phyloP scores from a whole-genome alignment of 1,140 invertebrate genomes.

The Drusus annulatus region DNA sequence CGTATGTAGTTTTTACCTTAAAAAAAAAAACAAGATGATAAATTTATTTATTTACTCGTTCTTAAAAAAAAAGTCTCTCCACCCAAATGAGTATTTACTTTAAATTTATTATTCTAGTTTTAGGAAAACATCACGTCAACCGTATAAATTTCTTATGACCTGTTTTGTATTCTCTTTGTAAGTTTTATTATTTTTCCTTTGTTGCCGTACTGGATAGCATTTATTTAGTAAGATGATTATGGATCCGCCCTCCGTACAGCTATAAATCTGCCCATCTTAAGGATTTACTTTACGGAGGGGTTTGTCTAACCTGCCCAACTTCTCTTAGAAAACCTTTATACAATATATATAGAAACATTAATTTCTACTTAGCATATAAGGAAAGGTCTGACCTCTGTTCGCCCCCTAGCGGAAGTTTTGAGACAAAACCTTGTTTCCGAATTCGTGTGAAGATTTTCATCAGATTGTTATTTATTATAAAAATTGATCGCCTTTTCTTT shows the following conservation, averaged over 20 bases:
- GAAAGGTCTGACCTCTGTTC: not conserved
- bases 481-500: too few relatives aligned
- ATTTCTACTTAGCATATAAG: constrained; percentile 17
- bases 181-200: not conserved
- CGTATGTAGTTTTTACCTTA: too few relatives aligned
- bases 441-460: too few relatives aligned
- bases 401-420: not conserved
- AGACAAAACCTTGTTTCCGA: not conserved
- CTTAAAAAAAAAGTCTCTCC: too few relatives aligned
- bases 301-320: not conserved
- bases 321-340: too few relatives aligned
- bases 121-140: not conserved
- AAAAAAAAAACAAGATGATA: too few relatives aligned
- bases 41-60: too few relatives aligned
- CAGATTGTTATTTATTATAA: too few relatives aligned
- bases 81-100: not conserved
- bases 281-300: constrained; percentile 11
- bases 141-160: too few relatives aligned
- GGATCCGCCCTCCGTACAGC: not conserved
- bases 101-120: constrained; percentile 14
- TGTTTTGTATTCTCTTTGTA: too few relatives aligned
- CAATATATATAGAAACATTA: constrained; percentile 20
- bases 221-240: constrained; percentile 23
- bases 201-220: not conserved
- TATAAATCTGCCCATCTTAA: constrained; percentile 35